phyloP scores from a whole-genome alignment of 2,888 invertebrate genomes.

The Drosophila greeni region DNA sequence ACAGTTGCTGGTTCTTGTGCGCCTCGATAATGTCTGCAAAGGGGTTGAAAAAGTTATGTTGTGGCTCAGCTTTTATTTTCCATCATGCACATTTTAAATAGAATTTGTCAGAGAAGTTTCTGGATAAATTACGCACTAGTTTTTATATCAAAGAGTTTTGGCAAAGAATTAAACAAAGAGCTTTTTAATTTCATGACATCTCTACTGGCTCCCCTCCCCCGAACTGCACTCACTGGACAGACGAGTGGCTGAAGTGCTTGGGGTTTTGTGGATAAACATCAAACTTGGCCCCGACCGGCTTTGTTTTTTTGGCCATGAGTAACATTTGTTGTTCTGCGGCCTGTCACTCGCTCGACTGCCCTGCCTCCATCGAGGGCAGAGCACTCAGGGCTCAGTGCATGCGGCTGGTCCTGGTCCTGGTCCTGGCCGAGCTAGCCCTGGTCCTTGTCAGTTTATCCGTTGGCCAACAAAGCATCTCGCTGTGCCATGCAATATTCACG shows the following conservation, averaged over 20 bases:
- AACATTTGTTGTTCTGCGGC: slow-evolving; percentile 51
- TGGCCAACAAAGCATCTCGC: slow-evolving; percentile 57
- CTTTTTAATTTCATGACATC: slow-evolving; percentile 2
- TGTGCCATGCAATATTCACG: slow-evolving; percentile 70
- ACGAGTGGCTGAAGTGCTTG: slow-evolving; percentile 10
- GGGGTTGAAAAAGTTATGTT: neutral
- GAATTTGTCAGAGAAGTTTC: neutral
- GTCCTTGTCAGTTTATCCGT: slow-evolving; percentile 54
- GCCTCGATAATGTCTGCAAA: slow-evolving; percentile 83
- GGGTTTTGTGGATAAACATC: slow-evolving; percentile 36
- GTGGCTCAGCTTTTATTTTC: neutral
- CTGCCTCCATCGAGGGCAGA: slow-evolving; percentile 44
- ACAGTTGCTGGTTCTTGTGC: slow-evolving; percentile 83
- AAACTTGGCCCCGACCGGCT: slow-evolving; percentile 14
- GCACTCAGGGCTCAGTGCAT: slow-evolving; percentile 51
- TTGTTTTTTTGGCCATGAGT: slow-evolving; percentile 43
- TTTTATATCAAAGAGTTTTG: neutral
- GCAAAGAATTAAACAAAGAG: slow-evolving; percentile 2
- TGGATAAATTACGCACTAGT: neutral
- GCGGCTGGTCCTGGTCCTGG: slow-evolving; percentile 29
- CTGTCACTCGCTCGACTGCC: slow-evolving; percentile 60
- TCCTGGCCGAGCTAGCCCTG: neutral
- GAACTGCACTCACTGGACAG: slow-evolving; percentile 1
- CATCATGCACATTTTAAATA: neutral
- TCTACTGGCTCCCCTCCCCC: neutral